phyloP scores from a whole-genome alignment of 1,140 invertebrate species.

The Dendrolimus kikuchii region DNA sequence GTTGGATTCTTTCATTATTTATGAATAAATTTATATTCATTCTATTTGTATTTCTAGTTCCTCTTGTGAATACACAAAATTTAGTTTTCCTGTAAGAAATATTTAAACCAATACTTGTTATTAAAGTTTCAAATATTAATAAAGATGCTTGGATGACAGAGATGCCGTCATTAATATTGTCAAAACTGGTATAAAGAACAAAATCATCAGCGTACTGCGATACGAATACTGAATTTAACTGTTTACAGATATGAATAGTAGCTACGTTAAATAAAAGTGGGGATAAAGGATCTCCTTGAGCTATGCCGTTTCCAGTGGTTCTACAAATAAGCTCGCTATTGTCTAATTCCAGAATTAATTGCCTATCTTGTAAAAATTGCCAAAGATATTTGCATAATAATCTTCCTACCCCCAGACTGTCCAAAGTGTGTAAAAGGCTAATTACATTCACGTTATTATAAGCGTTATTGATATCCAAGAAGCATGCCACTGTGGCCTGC shows the following conservation, averaged over 20 bases:
- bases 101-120: too few relatives aligned
- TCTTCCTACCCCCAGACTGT: constrained; percentile 4
- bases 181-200: too few relatives aligned
- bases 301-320: background rate
- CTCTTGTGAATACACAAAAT: too few relatives aligned
- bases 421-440: constrained; percentile 3
- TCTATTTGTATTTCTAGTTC: too few relatives aligned
- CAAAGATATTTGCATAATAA: constrained; percentile 7
- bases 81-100: too few relatives aligned
- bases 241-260: constrained; percentile 1
- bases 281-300: constrained; percentile 2
- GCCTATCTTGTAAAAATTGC: constrained; percentile 6
- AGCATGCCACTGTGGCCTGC: constrained; percentile 6
- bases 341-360: background rate
- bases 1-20: too few relatives aligned
- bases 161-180: too few relatives aligned
- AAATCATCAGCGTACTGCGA: too few relatives aligned
- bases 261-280: background rate
- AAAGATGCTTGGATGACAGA: too few relatives aligned
- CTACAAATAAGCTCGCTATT: background rate
- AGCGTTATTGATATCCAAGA: constrained; percentile 11
- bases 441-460: constrained; percentile 8
- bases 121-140: too few relatives aligned
- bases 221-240: too few relatives aligned
- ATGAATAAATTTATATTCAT: too few relatives aligned